Conservation (phyloP, 2,888 invertebrate genomes). For the Ophioninae sp. region DNA sequence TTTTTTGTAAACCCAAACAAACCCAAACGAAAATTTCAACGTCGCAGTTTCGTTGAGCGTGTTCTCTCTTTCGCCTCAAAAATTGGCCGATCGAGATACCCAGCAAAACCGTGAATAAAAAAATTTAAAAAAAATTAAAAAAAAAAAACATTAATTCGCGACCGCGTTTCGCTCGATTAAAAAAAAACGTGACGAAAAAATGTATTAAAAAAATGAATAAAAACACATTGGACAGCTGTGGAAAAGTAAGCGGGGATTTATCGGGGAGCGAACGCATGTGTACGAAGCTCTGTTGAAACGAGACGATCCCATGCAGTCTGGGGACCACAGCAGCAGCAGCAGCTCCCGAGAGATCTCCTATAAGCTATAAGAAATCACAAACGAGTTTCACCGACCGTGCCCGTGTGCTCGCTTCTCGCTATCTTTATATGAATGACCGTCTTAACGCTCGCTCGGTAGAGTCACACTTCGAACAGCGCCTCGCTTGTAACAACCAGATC, state of each 20-base stretch:
- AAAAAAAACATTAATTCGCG: too few species aligned
- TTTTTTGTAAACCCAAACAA: too few species aligned
- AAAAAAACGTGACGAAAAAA: too few species aligned
- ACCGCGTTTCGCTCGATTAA: too few species aligned
- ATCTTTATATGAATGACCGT: constrained; percentile 55
- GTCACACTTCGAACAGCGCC: constrained; percentile 41
- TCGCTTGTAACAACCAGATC: constrained; percentile 26
- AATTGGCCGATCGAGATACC: background rate
- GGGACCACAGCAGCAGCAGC: constrained; percentile 17
- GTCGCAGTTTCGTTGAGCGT: background rate
- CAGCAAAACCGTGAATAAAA: background rate
- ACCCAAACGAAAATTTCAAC: background rate
- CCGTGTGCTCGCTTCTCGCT: constrained; percentile 27
- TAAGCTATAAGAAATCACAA: constrained; percentile 50
- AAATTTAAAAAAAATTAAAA: background rate
- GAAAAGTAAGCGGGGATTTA: background rate
- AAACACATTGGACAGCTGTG: background rate
- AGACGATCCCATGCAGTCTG: constrained; percentile 55
- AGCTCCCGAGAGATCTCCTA: background rate
- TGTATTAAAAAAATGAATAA: background rate
- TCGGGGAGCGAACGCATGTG: background rate
- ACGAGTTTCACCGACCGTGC: constrained; percentile 56
- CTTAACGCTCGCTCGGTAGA: constrained; percentile 36
- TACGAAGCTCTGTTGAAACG: constrained; percentile 27
- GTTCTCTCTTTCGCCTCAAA: background rate